phyloP scores from a whole-genome alignment of 1,140 invertebrate genomes.

The Drosophila orosa region DNA sequence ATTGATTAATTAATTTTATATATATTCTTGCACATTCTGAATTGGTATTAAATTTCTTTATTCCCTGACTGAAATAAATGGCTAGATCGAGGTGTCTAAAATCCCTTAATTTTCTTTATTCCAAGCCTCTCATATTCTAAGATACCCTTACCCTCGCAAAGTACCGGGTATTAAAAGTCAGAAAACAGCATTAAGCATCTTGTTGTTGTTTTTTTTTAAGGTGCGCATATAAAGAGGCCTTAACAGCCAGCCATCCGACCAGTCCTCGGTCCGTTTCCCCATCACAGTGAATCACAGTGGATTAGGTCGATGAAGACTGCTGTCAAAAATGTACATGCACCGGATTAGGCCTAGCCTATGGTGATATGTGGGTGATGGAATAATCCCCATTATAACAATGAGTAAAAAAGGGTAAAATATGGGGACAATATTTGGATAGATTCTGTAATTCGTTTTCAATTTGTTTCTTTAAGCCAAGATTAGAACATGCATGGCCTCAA shows the following conservation, averaged over 20 bases:
- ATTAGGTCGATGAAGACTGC: constrained; percentile 30
- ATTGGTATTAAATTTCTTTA: not conserved
- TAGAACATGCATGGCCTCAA: not conserved
- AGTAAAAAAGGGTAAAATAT: not conserved
- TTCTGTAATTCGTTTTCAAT: not conserved
- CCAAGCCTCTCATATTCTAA: too few species aligned
- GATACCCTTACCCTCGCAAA: not conserved
- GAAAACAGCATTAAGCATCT: constrained; percentile 71
- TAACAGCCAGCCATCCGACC: constrained; percentile 54
- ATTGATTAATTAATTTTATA: not conserved
- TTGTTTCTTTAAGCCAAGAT: not conserved
- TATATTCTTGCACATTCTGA: too few species aligned
- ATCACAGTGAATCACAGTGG: constrained; percentile 50
- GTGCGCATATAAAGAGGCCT: constrained; percentile 78
- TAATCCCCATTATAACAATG: not conserved
- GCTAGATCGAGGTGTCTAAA: not conserved
- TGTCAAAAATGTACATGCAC: constrained; percentile 30
- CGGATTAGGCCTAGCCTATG: constrained; percentile 18
- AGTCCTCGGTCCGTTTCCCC: constrained; percentile 33
- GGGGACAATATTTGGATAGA: not conserved
- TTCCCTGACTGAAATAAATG: not conserved
- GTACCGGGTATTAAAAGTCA: constrained; percentile 18
- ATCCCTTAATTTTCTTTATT: not conserved
- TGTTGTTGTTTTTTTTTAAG: constrained; percentile 74
- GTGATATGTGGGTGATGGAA: constrained; percentile 17